These are phyloP conservation scores for Drosophila arizonae DNA, from an alignment of 1,140 invertebrate genomes.

Conservation along the genomic window DNA sequence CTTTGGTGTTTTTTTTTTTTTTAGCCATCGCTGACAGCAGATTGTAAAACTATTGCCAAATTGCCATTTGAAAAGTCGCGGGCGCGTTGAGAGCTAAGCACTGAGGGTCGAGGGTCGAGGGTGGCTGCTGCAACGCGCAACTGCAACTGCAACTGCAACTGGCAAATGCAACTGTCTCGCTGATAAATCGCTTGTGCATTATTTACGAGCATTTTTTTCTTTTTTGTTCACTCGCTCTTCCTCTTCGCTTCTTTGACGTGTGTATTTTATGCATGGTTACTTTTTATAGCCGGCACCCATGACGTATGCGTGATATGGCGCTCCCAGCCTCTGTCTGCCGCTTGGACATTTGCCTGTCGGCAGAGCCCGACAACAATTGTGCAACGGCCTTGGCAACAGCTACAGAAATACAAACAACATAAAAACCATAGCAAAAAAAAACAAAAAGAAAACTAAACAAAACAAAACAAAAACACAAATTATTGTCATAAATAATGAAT, in stretches of 20 bases:
- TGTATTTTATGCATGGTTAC: slow-evolving; percentile 54
- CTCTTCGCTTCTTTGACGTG: slow-evolving; percentile 17
- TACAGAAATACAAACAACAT: background rate
- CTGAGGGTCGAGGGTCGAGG: slow-evolving; percentile 5
- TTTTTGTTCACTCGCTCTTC: background rate
- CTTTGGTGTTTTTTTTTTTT: slow-evolving; percentile 1
- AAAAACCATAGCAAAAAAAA: background rate
- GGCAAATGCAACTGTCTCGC: slow-evolving; percentile 50
- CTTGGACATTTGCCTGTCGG: slow-evolving; percentile 30
- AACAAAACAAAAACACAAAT: background rate
- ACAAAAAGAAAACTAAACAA: too few species aligned
- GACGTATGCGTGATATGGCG: slow-evolving; percentile 67
- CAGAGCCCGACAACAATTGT: slow-evolving; percentile 13
- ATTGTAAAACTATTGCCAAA: slow-evolving; percentile 53
- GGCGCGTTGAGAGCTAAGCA: background rate
- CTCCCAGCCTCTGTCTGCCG: slow-evolving; percentile 17
- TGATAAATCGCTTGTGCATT: slow-evolving; percentile 64
- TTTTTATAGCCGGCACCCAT: slow-evolving; percentile 64
- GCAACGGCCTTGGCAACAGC: slow-evolving; percentile 41
- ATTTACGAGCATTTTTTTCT: slow-evolving; percentile 50
- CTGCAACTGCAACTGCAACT: slow-evolving; percentile 34
- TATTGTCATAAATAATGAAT: slow-evolving; percentile 39
- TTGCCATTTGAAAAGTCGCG: slow-evolving; percentile 38
- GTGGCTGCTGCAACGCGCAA: slow-evolving; percentile 25
- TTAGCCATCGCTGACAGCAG: slow-evolving; percentile 5